Evolutionary conservation across 2,113 vertebrate species (phyloP).

Genomic region (Sinocyclocheilus maitianheensis): DNA sequence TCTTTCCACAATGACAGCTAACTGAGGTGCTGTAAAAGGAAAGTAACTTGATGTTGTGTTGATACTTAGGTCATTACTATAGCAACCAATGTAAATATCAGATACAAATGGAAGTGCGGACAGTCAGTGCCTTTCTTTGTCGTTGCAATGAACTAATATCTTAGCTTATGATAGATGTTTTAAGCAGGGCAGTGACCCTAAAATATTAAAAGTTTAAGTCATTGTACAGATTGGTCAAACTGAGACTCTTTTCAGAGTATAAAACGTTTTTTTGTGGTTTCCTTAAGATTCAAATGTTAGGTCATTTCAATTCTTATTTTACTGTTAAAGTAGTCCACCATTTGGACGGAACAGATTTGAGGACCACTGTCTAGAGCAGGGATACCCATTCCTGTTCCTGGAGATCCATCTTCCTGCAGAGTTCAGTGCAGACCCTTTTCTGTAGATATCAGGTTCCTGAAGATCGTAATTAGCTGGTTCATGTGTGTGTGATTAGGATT

Average conservation of each 20-base stretch:
- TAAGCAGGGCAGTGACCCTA: neutral
- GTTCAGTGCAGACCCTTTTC: neutral
- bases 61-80: slow-evolving; percentile 13
- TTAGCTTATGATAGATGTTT: neutral
- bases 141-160: neutral
- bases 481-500: neutral
- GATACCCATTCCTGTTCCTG: neutral
- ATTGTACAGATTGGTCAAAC: neutral
- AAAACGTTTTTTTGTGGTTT: neutral
- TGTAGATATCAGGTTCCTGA: neutral
- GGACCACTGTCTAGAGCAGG: neutral
- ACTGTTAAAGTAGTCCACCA: neutral
- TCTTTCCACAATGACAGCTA: slow-evolving; percentile 11
- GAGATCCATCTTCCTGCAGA: neutral
- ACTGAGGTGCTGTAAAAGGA: neutral
- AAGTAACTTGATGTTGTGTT: slow-evolving; percentile 15
- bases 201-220: neutral
- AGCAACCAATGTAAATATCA: slow-evolving; percentile 2
- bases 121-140: neutral
- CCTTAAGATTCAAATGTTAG: neutral
- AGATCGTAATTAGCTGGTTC: neutral
- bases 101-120: neutral
- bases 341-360: neutral
- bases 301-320: neutral
- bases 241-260: neutral